Evolutionary conservation across 2,888 invertebrate species (phyloP), one percentile per base, ranked within the genome.

Genomic region (Polymixis lichenea): DNA sequence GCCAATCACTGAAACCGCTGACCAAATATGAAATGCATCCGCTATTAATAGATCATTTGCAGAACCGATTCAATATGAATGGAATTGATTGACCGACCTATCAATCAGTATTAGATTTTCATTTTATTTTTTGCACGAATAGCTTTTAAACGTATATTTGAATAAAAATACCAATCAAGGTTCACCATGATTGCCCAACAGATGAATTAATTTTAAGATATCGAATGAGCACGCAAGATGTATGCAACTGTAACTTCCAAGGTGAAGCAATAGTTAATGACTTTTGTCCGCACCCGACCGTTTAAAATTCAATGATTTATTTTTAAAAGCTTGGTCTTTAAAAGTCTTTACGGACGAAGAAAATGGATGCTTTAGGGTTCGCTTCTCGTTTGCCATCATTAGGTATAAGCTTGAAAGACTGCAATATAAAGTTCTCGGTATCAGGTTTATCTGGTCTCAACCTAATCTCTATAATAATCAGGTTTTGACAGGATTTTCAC

Each of bases 31-130:
- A 78, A 77, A 82, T 78, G 78, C 75, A 72, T 73, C 64, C 28
- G 55, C 61, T 85, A 77, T 77, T 75, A 78, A 81, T 78, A 85
- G 74, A 78, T 73, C 74, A 77, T 71, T 78, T 81, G 70, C 85
- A 80, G 80, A 85, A 78, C 72, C 71, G 32, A 56, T 67, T 70
- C 51, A 51, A 58, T 25, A 46, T 60, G 28, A 51, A 72, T 72
- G 60, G 7, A 49, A 61, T 64, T 67, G 60, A 75, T 67, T 77
- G 74, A 69, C 49, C 7, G 7, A 55, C 43, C 28, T 22, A 61
- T 68, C 32, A 66, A 70, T 60, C 51, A 61, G 43, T 51, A 28
- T 51, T 46, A 28, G n/a, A 22, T 32, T 56, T 76, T 62, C 4
- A 82, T 62, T 51, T 46, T 51, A 38, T 76, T 32, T 46, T 32